These are phyloP conservation scores for Crioceris asparagi DNA, from an alignment of 2,888 invertebrate genomes.

Conservation along the genomic window DNA sequence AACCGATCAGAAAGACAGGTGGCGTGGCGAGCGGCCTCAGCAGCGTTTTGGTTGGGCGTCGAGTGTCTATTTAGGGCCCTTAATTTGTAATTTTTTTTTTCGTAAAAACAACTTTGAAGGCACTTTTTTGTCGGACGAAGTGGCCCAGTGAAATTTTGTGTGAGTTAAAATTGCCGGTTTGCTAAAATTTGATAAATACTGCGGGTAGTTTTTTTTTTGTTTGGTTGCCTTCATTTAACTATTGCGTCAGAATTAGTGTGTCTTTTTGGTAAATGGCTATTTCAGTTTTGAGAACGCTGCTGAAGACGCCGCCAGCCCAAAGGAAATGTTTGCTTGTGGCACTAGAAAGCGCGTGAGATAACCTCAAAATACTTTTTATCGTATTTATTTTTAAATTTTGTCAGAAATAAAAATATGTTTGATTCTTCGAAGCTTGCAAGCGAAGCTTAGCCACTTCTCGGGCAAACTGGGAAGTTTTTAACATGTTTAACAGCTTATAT, in stretches of 20 bases:
- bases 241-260: constrained; percentile 67
- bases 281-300: constrained; percentile 62
- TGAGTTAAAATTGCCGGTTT: constrained; percentile 36
- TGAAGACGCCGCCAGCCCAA: constrained; percentile 26
- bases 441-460: too few relatives aligned
- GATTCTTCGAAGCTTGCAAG: too few relatives aligned
- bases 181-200: constrained; percentile 21
- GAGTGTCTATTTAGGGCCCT: constrained; percentile 82
- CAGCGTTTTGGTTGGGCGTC: constrained; percentile 52
- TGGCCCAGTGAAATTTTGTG: constrained; percentile 73
- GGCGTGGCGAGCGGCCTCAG: constrained; percentile 34
- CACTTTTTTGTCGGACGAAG: constrained; percentile 92
- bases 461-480: too few relatives aligned
- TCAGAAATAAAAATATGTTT: too few relatives aligned
- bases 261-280: constrained; percentile 56
- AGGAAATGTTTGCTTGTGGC: constrained; percentile 16
- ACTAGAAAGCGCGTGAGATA: constrained; percentile 8
- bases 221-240: constrained; percentile 63
- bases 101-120: constrained; percentile 88
- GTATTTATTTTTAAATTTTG: too few relatives aligned
- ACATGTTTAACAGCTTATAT: too few relatives aligned
- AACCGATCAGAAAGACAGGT: constrained; percentile 30
- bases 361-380: too few relatives aligned
- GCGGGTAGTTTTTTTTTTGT: constrained; percentile 40
- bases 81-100: constrained; percentile 61